These are phyloP conservation scores for Gallinago solitaria DNA, from an alignment of 2,797 vertebrate genomes.

Conservation along the genomic window DNA sequence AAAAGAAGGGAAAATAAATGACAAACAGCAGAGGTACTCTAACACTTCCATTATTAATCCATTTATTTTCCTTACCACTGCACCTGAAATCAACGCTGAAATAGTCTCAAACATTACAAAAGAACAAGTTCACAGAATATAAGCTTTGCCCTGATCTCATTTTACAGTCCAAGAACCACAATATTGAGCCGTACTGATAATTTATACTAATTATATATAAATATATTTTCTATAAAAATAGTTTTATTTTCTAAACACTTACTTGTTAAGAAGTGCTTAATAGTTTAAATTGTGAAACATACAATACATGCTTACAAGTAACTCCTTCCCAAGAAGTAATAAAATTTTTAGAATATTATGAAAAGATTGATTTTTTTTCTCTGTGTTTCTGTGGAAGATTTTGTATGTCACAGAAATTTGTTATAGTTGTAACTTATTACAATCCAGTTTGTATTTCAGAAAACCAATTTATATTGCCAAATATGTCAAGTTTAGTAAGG, in stretches of 20 bases:
- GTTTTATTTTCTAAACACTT: neutral
- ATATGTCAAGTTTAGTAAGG: neutral
- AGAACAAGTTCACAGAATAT: neutral
- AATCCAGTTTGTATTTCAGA: neutral
- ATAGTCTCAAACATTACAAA: neutral
- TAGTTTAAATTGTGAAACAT: neutral
- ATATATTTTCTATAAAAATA: neutral
- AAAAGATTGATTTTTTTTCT: neutral
- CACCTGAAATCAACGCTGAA: neutral
- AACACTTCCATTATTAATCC: neutral
- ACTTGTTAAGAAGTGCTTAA: neutral
- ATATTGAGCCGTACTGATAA: neutral
- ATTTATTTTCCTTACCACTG: neutral
- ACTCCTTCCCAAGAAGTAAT: neutral
- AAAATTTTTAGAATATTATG: fast-evolving
- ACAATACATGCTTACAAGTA: neutral
- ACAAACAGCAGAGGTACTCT: neutral
- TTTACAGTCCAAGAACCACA: neutral
- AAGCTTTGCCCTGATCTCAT: neutral
- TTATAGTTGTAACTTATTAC: fast-evolving
- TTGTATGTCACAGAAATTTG: neutral
- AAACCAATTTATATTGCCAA: neutral
- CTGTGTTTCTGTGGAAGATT: neutral
- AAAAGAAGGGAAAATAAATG: neutral
- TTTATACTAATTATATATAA: neutral